Evolutionary conservation across 2,888 invertebrate genomes (phyloP).

Genomic region (Lepidocyrtinus sp.): DNA sequence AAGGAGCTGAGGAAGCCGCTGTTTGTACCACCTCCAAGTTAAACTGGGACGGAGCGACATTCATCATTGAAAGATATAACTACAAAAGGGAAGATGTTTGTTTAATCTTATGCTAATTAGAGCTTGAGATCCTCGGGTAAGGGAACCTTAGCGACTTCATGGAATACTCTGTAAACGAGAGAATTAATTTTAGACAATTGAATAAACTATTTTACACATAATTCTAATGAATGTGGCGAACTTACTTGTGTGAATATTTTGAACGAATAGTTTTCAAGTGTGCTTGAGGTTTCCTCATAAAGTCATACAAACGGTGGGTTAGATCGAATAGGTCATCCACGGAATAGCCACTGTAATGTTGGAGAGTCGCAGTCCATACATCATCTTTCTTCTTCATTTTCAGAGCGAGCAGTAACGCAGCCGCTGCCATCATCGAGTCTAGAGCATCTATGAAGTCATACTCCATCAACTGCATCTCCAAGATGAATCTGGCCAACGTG

Average conservation of each 20-base stretch:
- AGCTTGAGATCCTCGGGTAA: constrained; percentile 70
- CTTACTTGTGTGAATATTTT: constrained; percentile 93
- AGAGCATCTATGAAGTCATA: constrained; percentile 84
- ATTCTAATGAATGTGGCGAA: constrained; percentile 14
- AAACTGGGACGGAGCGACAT: too few relatives aligned
- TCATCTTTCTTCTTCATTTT: constrained; percentile 84
- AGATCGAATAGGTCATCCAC: constrained; percentile 82
- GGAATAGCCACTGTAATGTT: constrained; percentile 87
- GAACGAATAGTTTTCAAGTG: constrained; percentile 88
- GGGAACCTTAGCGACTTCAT: constrained; percentile 90
- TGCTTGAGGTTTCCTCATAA: constrained; percentile 84
- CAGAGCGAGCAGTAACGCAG: constrained; percentile 88
- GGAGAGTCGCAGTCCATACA: constrained; percentile 82
- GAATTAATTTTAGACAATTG: not conserved
- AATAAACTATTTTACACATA: not conserved
- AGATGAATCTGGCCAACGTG: constrained; percentile 93
- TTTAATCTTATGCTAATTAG: too few relatives aligned
- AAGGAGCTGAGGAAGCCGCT: too few relatives aligned
- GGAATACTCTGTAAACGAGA: constrained; percentile 80
- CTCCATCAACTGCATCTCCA: constrained; percentile 95
- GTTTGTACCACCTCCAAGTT: too few relatives aligned
- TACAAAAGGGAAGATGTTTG: too few relatives aligned
- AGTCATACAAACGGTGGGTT: constrained; percentile 82
- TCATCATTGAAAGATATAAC: too few relatives aligned
- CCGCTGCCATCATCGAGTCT: constrained; percentile 93